Conservation (phyloP, 2,113 vertebrate species). For the Eclectus roratus region DNA sequence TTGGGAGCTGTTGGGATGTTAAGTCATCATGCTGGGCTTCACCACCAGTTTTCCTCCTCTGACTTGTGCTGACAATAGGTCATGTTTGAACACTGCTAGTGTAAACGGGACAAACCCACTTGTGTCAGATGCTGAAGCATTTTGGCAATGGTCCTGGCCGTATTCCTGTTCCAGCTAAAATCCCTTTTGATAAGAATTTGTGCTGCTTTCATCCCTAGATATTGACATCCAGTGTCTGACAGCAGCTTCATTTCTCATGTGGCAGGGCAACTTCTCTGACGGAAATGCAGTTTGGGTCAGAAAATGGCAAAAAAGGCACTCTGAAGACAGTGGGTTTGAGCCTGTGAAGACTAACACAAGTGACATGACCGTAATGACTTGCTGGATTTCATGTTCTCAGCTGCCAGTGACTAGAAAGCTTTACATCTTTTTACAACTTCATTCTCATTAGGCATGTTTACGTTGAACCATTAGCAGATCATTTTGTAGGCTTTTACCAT, state of each 20-base stretch:
- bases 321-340: not conserved
- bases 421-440: not conserved
- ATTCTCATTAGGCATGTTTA: not conserved
- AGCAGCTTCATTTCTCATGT: not conserved
- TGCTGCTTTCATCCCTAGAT: not conserved
- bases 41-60: not conserved
- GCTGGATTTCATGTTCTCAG: not conserved
- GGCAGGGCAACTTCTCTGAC: fast-evolving
- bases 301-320: not conserved
- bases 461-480: not conserved
- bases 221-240: not conserved
- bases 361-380: not conserved
- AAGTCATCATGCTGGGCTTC: not conserved
- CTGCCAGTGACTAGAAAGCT: not conserved
- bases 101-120: not conserved
- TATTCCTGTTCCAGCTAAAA: not conserved
- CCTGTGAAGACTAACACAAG: not conserved
- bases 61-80: fast-evolving
- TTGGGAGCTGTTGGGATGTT: not conserved
- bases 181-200: not conserved
- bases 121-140: not conserved
- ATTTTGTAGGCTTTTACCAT: not conserved
- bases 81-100: not conserved
- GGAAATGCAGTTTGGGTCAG: not conserved
- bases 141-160: not conserved